phyloP scores from a whole-genome alignment of 1,140 invertebrate species.

The Eupeodes corollae region DNA sequence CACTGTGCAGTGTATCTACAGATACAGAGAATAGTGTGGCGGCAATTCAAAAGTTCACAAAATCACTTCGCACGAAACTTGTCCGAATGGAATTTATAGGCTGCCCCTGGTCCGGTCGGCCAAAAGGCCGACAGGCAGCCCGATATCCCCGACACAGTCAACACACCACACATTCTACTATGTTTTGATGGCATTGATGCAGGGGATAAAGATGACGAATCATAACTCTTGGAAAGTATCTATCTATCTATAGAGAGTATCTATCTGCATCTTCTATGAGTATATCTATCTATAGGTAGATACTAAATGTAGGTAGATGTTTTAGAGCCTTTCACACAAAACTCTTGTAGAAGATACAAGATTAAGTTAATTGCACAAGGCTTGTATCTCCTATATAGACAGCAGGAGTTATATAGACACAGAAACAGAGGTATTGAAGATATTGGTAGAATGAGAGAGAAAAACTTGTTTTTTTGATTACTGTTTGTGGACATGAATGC shows the following conservation, averaged over 20 bases:
- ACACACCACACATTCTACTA: not conserved
- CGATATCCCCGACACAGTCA: not conserved
- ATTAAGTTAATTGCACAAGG: not conserved
- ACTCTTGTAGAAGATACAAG: not conserved
- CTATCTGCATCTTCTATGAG: too few relatives aligned
- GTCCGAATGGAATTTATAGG: too few relatives aligned
- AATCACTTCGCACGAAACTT: too few relatives aligned
- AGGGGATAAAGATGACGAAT: not conserved
- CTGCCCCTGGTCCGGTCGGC: too few relatives aligned
- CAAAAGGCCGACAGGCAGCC: not conserved
- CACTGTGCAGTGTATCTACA: too few relatives aligned
- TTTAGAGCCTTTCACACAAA: not conserved
- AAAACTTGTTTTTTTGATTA: not conserved
- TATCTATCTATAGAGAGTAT: too few relatives aligned
- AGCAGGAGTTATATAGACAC: not conserved
- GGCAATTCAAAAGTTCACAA: too few relatives aligned
- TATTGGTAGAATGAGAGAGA: not conserved
- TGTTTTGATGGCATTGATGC: not conserved
- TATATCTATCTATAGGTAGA: too few relatives aligned
- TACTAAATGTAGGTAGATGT: not conserved
- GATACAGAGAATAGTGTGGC: too few relatives aligned
- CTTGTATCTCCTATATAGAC: not conserved
- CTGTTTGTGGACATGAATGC: not conserved
- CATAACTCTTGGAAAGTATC: not conserved
- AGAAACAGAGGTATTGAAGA: not conserved